Base-by-base conservation (phyloP, 2,888 invertebrate genomes). In the Trissonchulus latispiculum region DNA sequence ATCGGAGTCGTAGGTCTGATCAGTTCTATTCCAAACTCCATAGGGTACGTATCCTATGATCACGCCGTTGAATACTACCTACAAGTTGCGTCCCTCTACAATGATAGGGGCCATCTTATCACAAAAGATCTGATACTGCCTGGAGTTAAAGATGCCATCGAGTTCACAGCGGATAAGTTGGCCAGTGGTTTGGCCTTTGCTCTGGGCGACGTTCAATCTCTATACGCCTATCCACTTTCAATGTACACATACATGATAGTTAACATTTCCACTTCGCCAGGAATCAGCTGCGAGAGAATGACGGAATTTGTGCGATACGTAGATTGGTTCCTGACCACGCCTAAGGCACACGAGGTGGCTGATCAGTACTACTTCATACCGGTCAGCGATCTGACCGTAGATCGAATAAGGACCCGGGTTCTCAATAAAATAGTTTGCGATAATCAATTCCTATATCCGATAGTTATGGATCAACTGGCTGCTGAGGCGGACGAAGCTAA, bases 161-260 rank as follows among this genome's bases (percentile, higher is more conserved):
- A 68, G 15, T 23, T n/a, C 36, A 36, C 69, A n/a, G 36, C 23
- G 32, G 36, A 36, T 36, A 68, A 33, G 33, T 68, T 33, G 36
- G 29, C 36, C 28, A 68, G 36, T n/a, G n/a, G 69, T 15, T n/a
- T 33, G 2, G 32, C 23, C 8, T 36, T 36, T 36, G 33, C 32
- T 64, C 33, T 64, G 66, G 33, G 32, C 66, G 33, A 64, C 33
- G 66, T 35, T 31, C 66, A 31, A 18, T 32, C 66, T 8, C 66
- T 8, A 32, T 15, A 68, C 33, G 32, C 35, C 2, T 68, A 68
- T 36, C 69, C 69, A 33, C 18, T 68, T n/a, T 68, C 69, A 33
- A 32, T 36, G n/a, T 68, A 68, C 36, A 68, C 69, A 8, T 68
- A 32, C n/a, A 23, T 68, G 69, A 36, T 68, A 35, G 69, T 68